Conservation (phyloP, 2,888 invertebrate species). For the Odontomyia ornata region DNA sequence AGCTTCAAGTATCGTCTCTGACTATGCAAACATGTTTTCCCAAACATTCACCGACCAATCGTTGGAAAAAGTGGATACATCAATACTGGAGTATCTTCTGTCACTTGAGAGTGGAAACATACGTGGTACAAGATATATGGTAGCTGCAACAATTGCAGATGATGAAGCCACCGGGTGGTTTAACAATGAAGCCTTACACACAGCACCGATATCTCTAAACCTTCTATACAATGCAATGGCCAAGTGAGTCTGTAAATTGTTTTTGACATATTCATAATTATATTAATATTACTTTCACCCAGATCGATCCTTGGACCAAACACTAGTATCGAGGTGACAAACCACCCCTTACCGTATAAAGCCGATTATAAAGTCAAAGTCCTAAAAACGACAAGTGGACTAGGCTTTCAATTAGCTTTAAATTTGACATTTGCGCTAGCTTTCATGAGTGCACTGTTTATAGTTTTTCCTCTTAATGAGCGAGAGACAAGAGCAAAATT, state of each 20-base stretch:
- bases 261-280: background rate
- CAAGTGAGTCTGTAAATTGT: conserved; percentile 51
- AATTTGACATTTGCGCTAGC: conserved; percentile 77
- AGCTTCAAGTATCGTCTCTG: too few species aligned
- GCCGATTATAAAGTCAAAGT: conserved; percentile 63
- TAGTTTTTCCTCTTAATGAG: conserved; percentile 73
- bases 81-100: background rate
- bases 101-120: background rate
- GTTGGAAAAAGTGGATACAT: background rate
- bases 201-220: conserved; percentile 70
- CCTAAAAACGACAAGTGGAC: conserved; percentile 7
- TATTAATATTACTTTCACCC: background rate
- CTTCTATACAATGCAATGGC: conserved; percentile 69
- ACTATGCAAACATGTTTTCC: too few species aligned
- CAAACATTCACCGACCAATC: too few species aligned
- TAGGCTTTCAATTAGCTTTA: conserved; percentile 70
- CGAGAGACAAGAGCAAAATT: conserved; percentile 74
- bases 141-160: conserved; percentile 66
- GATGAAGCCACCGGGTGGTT: conserved; percentile 71
- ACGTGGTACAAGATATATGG: conserved; percentile 66
- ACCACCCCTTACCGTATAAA: conserved; percentile 75
- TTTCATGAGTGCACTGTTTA: conserved; percentile 71
- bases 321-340: conserved; percentile 65
- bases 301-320: conserved; percentile 4
- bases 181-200: conserved; percentile 80